These are phyloP conservation scores for Aphis gossypii DNA, from an alignment of 1,140 invertebrate genomes.

Conservation along the genomic window DNA sequence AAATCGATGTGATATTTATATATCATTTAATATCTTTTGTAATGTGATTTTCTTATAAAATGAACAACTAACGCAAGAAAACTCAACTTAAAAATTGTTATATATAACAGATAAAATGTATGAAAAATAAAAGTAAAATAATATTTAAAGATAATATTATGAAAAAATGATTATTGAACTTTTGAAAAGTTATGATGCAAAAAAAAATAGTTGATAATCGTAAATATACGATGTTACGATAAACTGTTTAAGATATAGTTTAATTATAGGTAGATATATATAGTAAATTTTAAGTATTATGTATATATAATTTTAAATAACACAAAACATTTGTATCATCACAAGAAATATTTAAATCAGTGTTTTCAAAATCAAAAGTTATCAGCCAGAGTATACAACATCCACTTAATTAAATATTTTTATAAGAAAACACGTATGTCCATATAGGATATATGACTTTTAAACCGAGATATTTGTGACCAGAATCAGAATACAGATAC, in stretches of 20 bases:
- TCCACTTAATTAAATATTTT: neutral
- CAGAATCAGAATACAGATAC: neutral
- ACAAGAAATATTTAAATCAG: neutral
- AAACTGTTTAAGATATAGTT: neutral
- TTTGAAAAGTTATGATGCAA: neutral
- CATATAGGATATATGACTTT: neutral
- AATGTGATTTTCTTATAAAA: neutral
- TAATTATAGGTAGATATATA: neutral
- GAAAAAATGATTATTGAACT: neutral
- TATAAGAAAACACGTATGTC: neutral
- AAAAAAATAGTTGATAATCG: neutral
- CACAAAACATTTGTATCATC: neutral
- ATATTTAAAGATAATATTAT: no score
- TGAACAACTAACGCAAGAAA: neutral
- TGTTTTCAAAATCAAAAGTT: neutral
- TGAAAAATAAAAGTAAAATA: neutral
- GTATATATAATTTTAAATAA: no score
- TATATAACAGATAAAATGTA: neutral
- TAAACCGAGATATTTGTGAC: neutral
- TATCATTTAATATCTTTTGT: neutral
- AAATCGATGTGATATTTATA: neutral
- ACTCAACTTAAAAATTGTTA: neutral
- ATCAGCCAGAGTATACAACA: neutral
- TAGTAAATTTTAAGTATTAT: no score
- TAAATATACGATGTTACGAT: neutral